Conservation (phyloP, 2,113 vertebrate genomes). For the Pseudopodoces humilis region DNA sequence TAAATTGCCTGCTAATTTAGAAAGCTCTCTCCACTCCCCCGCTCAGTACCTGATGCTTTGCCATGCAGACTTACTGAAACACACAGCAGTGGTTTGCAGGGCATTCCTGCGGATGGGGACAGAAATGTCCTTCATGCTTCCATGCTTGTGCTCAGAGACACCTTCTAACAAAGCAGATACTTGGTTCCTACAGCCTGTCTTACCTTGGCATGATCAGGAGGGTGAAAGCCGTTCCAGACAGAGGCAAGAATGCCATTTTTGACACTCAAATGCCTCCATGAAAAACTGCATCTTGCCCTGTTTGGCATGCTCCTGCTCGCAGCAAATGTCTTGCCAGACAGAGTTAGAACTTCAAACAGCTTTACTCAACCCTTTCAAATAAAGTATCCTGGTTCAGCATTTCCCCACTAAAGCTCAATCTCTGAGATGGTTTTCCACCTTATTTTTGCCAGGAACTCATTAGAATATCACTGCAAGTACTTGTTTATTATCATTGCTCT, state of each 20-base stretch:
- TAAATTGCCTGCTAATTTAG: background rate
- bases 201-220: background rate
- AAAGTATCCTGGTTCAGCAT: constrained; percentile 19
- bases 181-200: background rate
- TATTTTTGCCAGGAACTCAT: constrained; percentile 46
- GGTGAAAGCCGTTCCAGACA: background rate
- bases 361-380: background rate
- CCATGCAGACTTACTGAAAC: background rate
- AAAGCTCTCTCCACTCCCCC: background rate
- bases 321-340: constrained; percentile 7
- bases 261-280: background rate
- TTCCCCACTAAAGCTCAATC: constrained; percentile 3
- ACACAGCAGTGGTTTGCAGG: background rate
- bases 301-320: background rate
- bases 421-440: background rate
- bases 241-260: background rate
- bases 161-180: background rate
- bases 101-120: background rate
- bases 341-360: constrained; percentile 38
- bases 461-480: constrained; percentile 54
- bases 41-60: background rate
- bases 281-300: background rate
- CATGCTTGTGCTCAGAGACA: background rate
- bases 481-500: constrained; percentile 55
- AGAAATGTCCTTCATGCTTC: background rate